Conservation (phyloP, 2,113 vertebrate species). For the Odontophorus gujanensis region DNA sequence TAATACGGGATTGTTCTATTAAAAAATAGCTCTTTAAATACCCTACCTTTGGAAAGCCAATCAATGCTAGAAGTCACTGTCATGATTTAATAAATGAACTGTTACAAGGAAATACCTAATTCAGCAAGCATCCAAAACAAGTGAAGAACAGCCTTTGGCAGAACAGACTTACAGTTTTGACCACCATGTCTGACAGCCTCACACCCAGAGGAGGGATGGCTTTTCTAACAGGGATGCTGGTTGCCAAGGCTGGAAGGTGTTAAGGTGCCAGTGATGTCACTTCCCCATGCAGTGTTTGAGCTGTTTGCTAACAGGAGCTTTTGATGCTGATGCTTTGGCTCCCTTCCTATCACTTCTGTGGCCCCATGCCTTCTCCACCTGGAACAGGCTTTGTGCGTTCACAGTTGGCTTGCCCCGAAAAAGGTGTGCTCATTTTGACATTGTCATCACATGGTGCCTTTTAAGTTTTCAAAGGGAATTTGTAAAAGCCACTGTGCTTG, state of each 20-base stretch:
- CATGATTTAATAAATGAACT: neutral
- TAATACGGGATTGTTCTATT: neutral
- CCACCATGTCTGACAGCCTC: neutral
- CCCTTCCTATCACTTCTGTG: neutral
- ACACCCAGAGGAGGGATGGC: neutral
- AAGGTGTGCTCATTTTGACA: constrained; percentile 10
- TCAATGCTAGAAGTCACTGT: neutral
- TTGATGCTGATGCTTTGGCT: neutral
- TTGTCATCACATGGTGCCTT: neutral
- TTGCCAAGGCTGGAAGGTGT: neutral
- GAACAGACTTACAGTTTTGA: neutral
- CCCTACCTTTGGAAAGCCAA: neutral
- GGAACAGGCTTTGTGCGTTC: neutral
- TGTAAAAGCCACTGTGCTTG: neutral
- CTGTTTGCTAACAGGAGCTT: neutral
- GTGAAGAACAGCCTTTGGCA: neutral
- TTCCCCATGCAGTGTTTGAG: neutral
- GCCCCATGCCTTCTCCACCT: neutral
- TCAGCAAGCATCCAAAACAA: neutral
- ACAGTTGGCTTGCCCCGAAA: neutral
- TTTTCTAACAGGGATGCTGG: neutral
- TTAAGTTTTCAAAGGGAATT: neutral
- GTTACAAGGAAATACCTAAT: neutral
- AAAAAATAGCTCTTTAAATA: neutral
- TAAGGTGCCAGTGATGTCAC: fast-evolving